Percentiles rank a stretch among this genome's conserved stretches.
Conservation (phyloP, 2,888 invertebrate genomes). For the Cyaniris semiargus region DNA sequence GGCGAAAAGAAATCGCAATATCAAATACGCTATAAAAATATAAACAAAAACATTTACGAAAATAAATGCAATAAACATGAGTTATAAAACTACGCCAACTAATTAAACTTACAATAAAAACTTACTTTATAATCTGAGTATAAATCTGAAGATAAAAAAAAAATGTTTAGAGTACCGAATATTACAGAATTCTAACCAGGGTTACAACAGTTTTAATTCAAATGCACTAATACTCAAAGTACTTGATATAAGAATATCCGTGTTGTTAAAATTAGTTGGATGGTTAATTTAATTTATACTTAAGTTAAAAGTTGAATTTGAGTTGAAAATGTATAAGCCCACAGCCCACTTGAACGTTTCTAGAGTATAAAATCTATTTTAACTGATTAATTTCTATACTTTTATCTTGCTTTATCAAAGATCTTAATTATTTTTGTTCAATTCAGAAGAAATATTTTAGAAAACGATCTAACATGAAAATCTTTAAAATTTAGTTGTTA, state of each 20-base stretch:
- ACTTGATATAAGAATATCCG: neutral
- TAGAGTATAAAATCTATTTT: constrained; percentile 15
- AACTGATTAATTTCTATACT: neutral
- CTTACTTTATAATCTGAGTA: constrained; percentile 28
- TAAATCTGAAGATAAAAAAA: constrained; percentile 19
- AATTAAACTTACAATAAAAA: constrained; percentile 24
- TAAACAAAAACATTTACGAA: constrained; percentile 48
- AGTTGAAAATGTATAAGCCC: constrained; percentile 1
- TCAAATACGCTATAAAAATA: constrained; percentile 60
- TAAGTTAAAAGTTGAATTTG: neutral
- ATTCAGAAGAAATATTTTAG: neutral
- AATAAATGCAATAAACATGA: constrained; percentile 57
- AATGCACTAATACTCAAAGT: neutral
- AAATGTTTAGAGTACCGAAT: neutral
- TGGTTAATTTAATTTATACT: neutral
- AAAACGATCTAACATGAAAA: neutral
- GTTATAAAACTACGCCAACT: constrained; percentile 3
- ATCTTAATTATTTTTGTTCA: neutral
- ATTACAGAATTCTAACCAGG: neutral
- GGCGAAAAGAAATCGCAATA: constrained; percentile 40
- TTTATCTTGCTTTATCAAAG: neutral
- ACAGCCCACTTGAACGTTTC: neutral
- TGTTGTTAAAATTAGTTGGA: neutral
- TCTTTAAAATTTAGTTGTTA: neutral
- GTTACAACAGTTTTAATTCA: neutral